Base-by-base conservation (phyloP, 2,113 vertebrate genomes). In the Ageneiosus marmoratus region DNA sequence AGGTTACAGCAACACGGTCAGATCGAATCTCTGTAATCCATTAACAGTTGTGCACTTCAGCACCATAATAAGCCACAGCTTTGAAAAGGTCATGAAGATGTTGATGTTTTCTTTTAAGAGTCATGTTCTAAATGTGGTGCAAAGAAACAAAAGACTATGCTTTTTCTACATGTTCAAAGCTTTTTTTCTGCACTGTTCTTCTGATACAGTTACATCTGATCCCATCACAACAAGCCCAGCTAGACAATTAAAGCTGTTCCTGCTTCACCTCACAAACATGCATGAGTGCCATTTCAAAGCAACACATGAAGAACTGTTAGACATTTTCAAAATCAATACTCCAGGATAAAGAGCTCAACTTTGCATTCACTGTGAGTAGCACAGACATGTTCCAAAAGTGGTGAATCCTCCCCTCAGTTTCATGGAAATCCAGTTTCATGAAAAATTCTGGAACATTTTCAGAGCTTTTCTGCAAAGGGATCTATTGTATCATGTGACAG, bases 291-390 rank as follows among this genome's bases (percentile, higher is more conserved):
- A 72, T 56, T 70, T 55, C 32, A 80, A 29, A 67, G 29, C 78
- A 80, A 22, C 6, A 62, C 22, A 67, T 76, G 22, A 82, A 63
- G 46, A 46, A 41, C n/a, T 29, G 24, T 46, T 27, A 62, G 41
- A 60, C 10, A 13, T 63, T 76, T 76, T 72, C 63, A n/a, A 27
- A 70, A 70, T 69, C 63, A 70, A 55, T 41, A 55, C 63, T 53
- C 22, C 8, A 37, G 8, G 8, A 67, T 37, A 4, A 67, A 67
- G 16, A 34, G 32, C 32, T 37, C 32, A 37, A 65, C 60, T 62
- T 62, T 29, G 15, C 15, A 32, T 62, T 62, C 1, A 32, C 27
- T 15, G 27, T 6, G 27, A 62, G 60, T 29, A 62, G 12, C n/a
- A 29, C 11, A 62, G 29, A 29, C 32, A 9, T 65, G 29, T 37